phyloP scores from a whole-genome alignment of 2,113 vertebrate species.

The Urocolius indicus region DNA sequence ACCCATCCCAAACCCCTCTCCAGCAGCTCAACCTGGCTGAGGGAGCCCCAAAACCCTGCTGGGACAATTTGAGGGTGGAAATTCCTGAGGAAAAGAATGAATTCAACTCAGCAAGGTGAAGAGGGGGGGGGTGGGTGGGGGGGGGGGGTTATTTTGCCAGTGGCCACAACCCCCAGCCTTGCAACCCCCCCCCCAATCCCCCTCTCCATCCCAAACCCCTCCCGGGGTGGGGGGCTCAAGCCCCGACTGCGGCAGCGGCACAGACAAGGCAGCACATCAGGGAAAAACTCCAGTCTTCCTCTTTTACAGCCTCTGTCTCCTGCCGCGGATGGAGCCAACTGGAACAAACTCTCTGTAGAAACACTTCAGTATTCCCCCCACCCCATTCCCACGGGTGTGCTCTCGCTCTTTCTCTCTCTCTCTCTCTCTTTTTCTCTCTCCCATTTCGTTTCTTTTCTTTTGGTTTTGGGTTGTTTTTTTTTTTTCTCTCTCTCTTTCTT shows the following conservation, averaged over 20 bases:
- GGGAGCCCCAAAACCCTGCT: background rate
- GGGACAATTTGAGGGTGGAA: background rate
- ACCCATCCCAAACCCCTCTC: background rate
- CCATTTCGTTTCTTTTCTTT: too few species aligned
- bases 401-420: background rate
- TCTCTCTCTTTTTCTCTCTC: too few species aligned
- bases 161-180: background rate
- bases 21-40: background rate
- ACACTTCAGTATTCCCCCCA: conserved; percentile 68
- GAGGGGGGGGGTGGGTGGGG: too few species aligned
- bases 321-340: conserved; percentile 63
- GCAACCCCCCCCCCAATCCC: background rate
- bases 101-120: background rate
- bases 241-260: background rate
- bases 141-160: background rate
- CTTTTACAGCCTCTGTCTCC: conserved; percentile 68
- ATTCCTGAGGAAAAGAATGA: background rate
- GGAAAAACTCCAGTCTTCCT: conserved; percentile 86
- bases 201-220: too few species aligned
- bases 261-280: conserved; percentile 54
- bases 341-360: conserved; percentile 69
- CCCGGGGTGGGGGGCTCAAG: background rate
- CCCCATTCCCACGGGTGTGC: conserved; percentile 18
- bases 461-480: too few species aligned
- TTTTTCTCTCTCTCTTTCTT: background rate